Percentiles rank a stretch among this genome's conserved stretches.
phyloP scores from a whole-genome alignment of 2,113 vertebrate genomes.

The Corythornis cristatus region DNA sequence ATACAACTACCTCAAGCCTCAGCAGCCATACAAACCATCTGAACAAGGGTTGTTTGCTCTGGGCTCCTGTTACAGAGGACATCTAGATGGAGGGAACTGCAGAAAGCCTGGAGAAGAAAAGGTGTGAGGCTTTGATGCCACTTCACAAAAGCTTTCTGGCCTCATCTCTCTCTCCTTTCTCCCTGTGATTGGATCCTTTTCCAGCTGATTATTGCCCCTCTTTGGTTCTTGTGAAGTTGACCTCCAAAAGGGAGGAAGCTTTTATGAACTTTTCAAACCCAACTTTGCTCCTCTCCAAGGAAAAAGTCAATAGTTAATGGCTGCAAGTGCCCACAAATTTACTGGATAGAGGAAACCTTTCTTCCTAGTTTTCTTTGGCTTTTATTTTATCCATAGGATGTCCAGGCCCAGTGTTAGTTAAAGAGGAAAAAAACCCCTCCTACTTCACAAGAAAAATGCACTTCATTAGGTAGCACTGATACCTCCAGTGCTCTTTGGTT shows the following conservation, averaged over 20 bases:
- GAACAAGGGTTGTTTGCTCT: background rate
- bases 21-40: no score
- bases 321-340: background rate
- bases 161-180: background rate
- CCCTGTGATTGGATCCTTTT: fast-evolving
- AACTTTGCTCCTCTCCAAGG: background rate
- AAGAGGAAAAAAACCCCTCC: background rate
- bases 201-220: background rate
- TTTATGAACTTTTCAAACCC: background rate
- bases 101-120: background rate
- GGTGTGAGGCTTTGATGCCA: background rate
- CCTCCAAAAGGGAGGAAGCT: background rate
- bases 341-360: background rate
- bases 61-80: background rate
- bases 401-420: background rate
- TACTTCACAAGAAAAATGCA: slow-evolving; percentile 11
- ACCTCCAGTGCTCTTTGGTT: background rate
- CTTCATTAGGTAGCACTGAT: background rate
- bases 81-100: background rate
- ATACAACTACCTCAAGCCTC: background rate
- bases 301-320: background rate
- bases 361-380: background rate
- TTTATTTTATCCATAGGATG: background rate
- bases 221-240: background rate
- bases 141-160: background rate